These are phyloP conservation scores for Chionis minor DNA, from an alignment of 2,113 vertebrate genomes.

Conservation along the genomic window DNA sequence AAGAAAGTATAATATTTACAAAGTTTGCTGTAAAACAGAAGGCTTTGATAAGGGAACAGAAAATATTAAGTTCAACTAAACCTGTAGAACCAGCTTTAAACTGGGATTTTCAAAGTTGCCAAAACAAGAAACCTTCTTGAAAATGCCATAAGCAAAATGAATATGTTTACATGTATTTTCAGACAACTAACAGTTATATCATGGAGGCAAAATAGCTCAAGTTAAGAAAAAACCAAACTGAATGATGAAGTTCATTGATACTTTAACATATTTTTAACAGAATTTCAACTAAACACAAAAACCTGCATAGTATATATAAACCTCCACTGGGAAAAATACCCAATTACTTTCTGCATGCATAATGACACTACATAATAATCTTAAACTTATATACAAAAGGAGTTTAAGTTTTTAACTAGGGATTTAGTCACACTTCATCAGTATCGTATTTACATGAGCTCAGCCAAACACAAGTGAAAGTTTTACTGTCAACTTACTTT, in stretches of 20 bases:
- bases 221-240: not conserved
- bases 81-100: not conserved
- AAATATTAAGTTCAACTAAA: not conserved
- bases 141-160: not conserved
- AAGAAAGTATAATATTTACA: not conserved
- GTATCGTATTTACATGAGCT: constrained; percentile 59
- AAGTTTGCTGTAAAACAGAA: not conserved
- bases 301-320: not conserved
- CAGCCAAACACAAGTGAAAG: constrained; percentile 65
- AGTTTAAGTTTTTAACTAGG: constrained; percentile 53
- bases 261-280: not conserved
- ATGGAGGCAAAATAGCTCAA: not conserved
- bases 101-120: not conserved
- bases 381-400: not conserved
- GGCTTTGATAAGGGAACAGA: not conserved
- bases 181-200: not conserved
- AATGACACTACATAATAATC: constrained; percentile 12
- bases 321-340: not conserved
- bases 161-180: not conserved
- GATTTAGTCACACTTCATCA: constrained; percentile 72
- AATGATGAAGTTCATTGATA: not conserved
- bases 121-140: not conserved
- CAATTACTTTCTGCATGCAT: constrained; percentile 22
- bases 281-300: constrained; percentile 21
- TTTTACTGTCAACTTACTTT: constrained; percentile 70